A percentile compares a stretch with the other conserved stretches of the same genome.
These are phyloP conservation scores for Pollenia labialis DNA, from an alignment of 2,888 invertebrate genomes.

Conservation along the genomic window DNA sequence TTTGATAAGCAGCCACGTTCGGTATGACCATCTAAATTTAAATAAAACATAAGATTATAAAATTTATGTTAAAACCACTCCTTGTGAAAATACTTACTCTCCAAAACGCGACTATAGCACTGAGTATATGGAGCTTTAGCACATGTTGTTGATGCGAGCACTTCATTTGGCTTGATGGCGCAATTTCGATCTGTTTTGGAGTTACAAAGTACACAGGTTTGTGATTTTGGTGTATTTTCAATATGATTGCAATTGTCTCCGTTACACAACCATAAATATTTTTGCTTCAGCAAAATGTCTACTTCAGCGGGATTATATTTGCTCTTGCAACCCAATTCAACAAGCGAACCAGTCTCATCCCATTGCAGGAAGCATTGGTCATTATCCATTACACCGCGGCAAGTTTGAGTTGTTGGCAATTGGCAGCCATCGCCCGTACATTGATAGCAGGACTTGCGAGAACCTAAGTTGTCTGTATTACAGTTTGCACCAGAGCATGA, in stretches of 20 bases:
- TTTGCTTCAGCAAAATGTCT: constrained; percentile 69
- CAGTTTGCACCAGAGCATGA: constrained; percentile 76
- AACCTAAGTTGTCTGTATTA: constrained; percentile 77
- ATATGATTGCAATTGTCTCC: constrained; percentile 79
- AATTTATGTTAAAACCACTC: neutral
- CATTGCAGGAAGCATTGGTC: constrained; percentile 79
- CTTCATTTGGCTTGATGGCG: constrained; percentile 75
- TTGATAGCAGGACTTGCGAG: constrained; percentile 77
- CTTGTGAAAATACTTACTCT: constrained; percentile 60
- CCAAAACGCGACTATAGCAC: constrained; percentile 78
- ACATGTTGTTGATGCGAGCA: constrained; percentile 74
- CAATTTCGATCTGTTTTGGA: constrained; percentile 78
- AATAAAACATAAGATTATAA: neutral
- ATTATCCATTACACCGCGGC: constrained; percentile 75
- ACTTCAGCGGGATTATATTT: constrained; percentile 77
- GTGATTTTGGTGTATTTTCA: constrained; percentile 75
- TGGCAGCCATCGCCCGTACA: constrained; percentile 78
- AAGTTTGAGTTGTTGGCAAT: constrained; percentile 73
- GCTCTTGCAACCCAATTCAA: constrained; percentile 79
- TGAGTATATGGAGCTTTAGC: constrained; percentile 74
- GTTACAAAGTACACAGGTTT: constrained; percentile 77
- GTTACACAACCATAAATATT: constrained; percentile 79
- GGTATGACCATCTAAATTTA: constrained; percentile 78
- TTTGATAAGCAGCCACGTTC: constrained; percentile 79
- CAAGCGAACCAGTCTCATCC: constrained; percentile 73